phyloP scores from a whole-genome alignment of 2,797 vertebrate species.

The Clarias fuscus region DNA sequence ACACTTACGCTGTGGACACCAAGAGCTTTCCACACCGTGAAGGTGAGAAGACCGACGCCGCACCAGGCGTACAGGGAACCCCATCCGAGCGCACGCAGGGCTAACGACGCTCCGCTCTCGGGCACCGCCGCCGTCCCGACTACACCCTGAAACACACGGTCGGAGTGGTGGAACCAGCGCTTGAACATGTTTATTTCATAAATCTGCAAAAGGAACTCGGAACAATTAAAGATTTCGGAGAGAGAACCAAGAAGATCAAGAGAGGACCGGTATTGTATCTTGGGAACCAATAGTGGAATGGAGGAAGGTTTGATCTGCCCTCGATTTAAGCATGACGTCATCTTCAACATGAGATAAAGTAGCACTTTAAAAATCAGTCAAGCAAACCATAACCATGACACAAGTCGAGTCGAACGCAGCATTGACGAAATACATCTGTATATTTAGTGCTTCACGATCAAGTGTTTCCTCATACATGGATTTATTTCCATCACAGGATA shows the following conservation, averaged over 20 bases:
- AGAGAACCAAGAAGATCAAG: neutral
- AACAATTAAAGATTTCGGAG: no score
- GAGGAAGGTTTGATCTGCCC: neutral
- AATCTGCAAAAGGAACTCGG: neutral
- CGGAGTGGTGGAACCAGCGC: neutral
- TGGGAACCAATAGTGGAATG: neutral
- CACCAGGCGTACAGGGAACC: constrained; percentile 89
- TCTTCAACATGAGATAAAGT: no score
- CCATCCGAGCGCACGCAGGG: constrained; percentile 88
- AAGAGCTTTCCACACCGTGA: constrained; percentile 83
- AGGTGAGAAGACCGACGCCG: constrained; percentile 85
- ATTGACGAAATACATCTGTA: neutral
- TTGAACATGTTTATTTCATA: neutral
- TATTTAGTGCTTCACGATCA: neutral
- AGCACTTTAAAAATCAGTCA: no score
- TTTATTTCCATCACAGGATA: no score
- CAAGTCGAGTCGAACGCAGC: neutral
- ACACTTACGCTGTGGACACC: constrained; percentile 85
- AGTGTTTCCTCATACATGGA: no score
- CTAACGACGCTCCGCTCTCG: constrained; percentile 85
- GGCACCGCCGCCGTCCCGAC: constrained; percentile 74
- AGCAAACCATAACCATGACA: no score
- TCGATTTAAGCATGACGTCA: neutral
- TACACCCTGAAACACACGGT: constrained; percentile 73
- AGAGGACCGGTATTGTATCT: neutral